A percentile compares a stretch with the other conserved stretches of the same genome.
phyloP scores from a whole-genome alignment of 2,797 vertebrate species.

The Chromis chromis region DNA sequence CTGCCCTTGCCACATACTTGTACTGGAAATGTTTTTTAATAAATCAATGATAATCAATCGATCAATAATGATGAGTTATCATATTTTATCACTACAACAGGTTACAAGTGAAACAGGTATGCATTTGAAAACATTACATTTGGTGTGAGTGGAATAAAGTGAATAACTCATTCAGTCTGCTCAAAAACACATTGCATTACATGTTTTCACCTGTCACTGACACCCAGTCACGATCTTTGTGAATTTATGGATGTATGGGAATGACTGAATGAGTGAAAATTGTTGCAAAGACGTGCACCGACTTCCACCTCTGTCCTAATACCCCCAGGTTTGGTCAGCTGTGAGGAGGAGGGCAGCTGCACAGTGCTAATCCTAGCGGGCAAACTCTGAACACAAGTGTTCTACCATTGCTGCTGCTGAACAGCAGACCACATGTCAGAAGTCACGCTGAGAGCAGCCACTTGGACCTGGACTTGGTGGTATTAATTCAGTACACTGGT shows the following conservation, averaged over 20 bases:
- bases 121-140: not conserved
- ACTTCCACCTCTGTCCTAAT: constrained; percentile 36
- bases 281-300: not conserved
- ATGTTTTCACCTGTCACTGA: not conserved
- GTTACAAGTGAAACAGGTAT: too few relatives aligned
- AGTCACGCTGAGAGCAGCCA: constrained; percentile 66
- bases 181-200: not conserved
- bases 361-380: constrained; percentile 66
- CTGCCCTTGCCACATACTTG: too few relatives aligned
- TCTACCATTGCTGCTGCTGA: constrained; percentile 49
- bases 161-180: not conserved
- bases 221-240: not conserved
- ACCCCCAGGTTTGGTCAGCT: constrained; percentile 63
- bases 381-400: constrained; percentile 72
- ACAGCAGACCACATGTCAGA: constrained; percentile 65
- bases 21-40: too few relatives aligned
- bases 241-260: not conserved
- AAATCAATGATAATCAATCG: too few relatives aligned
- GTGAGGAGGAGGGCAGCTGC: constrained; percentile 75
- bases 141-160: too few relatives aligned
- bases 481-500: not conserved
- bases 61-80: too few relatives aligned
- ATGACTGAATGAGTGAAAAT: constrained; percentile 1
- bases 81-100: not conserved
- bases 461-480: constrained; percentile 50